phyloP scores from a whole-genome alignment of 2,888 invertebrate genomes.

The Clitarchus hookeri region DNA sequence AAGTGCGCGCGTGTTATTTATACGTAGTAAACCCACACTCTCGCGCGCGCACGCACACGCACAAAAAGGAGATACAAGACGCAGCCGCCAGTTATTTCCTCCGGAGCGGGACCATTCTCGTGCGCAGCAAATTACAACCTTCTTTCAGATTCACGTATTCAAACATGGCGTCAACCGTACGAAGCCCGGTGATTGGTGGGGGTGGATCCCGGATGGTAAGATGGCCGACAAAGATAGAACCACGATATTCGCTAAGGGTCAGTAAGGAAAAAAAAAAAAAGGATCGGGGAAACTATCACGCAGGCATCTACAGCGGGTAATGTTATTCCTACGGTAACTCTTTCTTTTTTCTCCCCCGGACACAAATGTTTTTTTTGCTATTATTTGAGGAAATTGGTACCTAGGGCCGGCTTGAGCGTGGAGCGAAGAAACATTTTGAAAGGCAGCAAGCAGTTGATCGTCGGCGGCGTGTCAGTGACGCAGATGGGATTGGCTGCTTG shows the following conservation, averaged over 20 bases:
- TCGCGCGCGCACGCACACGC: no score
- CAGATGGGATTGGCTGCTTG: slow-evolving; percentile 22
- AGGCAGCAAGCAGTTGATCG: slow-evolving; percentile 24
- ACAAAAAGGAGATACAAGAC: neutral
- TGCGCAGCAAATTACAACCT: neutral
- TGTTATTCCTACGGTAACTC: neutral
- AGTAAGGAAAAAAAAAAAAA: neutral
- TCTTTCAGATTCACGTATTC: slow-evolving; percentile 5
- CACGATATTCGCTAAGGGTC: neutral
- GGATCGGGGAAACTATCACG: neutral
- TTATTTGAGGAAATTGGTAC: slow-evolving; percentile 23
- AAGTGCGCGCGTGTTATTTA: no score
- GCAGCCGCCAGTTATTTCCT: neutral
- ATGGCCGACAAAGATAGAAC: slow-evolving; percentile 27
- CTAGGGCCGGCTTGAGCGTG: neutral
- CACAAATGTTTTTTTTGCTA: slow-evolving; percentile 10
- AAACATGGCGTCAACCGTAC: slow-evolving; percentile 19
- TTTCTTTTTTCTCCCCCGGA: neutral
- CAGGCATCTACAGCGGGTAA: neutral
- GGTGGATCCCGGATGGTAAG: slow-evolving; percentile 28
- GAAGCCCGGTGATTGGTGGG: slow-evolving; percentile 31
- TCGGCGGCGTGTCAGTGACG: slow-evolving; percentile 10
- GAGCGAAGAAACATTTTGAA: slow-evolving; percentile 3
- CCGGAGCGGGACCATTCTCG: neutral
- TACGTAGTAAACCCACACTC: no score